phyloP scores from a whole-genome alignment of 1,140 invertebrate species.

The Achatina immaculata region DNA sequence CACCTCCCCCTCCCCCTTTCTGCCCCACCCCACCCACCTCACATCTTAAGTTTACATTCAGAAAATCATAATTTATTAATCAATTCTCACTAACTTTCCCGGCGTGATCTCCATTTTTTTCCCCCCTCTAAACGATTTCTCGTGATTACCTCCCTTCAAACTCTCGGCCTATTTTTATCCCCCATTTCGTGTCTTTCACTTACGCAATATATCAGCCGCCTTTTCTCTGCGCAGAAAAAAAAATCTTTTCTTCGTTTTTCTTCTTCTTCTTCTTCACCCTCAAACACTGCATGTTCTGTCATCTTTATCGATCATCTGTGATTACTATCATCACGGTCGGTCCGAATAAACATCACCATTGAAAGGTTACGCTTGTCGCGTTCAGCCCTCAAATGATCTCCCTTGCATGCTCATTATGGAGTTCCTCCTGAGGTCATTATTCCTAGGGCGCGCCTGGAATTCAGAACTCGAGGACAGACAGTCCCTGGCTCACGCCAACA shows the following conservation, averaged over 20 bases:
- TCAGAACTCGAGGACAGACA: too few relatives aligned
- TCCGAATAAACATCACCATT: not conserved
- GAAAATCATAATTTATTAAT: too few relatives aligned
- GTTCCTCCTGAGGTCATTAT: not conserved
- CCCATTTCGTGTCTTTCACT: too few relatives aligned
- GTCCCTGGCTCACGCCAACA: too few relatives aligned
- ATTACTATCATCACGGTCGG: not conserved
- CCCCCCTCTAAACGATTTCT: too few relatives aligned
- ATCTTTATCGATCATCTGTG: conserved; percentile 1
- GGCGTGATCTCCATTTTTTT: too few relatives aligned
- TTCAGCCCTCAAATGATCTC: not conserved
- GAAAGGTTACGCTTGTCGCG: not conserved
- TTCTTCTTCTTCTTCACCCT: not conserved
- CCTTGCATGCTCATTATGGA: not conserved
- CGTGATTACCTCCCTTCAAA: not conserved
- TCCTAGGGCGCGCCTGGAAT: too few relatives aligned
- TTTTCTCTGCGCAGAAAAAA: not conserved
- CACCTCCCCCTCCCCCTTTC: not conserved
- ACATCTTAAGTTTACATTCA: too few relatives aligned
- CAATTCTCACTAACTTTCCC: too few relatives aligned
- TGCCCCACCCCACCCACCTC: too few relatives aligned
- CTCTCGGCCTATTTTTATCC: too few relatives aligned
- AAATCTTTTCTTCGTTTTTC: too few relatives aligned
- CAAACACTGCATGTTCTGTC: not conserved
- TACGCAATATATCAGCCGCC: not conserved